A percentile compares a stretch with the other conserved stretches of the same genome.
Conservation (phyloP, 2,888 invertebrate species). For the Spisula subtruncata region DNA sequence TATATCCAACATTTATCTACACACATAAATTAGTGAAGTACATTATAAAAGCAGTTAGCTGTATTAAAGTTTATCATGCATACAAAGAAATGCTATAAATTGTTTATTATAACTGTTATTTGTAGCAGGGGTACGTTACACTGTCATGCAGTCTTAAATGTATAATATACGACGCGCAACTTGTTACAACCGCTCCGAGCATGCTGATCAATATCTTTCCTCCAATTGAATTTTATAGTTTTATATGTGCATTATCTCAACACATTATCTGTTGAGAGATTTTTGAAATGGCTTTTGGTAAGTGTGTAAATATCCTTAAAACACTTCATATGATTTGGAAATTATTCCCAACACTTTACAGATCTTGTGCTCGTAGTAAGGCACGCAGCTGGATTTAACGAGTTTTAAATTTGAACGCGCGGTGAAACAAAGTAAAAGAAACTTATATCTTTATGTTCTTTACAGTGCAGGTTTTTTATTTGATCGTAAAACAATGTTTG, state of each 20-base stretch:
- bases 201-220: neutral
- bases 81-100: constrained; percentile 12
- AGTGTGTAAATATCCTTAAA: constrained; percentile 14
- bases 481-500: constrained; percentile 8
- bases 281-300: constrained; percentile 16
- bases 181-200: neutral
- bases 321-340: constrained; percentile 20
- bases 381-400: constrained; percentile 27
- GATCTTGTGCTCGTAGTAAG: neutral
- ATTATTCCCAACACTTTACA: constrained; percentile 19
- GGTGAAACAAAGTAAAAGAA: constrained; percentile 5
- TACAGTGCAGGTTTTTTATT: neutral
- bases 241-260: constrained; percentile 5
- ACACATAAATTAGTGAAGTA: no score
- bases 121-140: neutral
- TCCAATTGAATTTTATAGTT: constrained; percentile 29
- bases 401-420: constrained; percentile 18
- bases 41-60: neutral
- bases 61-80: neutral
- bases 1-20: no score
- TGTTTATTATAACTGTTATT: constrained; percentile 2
- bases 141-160: constrained; percentile 12
- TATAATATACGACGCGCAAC: neutral
- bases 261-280: constrained; percentile 9
- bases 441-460: neutral